A percentile compares a stretch with the other conserved stretches of the same genome.
phyloP scores from a whole-genome alignment of 2,888 invertebrate species.

The Terebella lapidaria region DNA sequence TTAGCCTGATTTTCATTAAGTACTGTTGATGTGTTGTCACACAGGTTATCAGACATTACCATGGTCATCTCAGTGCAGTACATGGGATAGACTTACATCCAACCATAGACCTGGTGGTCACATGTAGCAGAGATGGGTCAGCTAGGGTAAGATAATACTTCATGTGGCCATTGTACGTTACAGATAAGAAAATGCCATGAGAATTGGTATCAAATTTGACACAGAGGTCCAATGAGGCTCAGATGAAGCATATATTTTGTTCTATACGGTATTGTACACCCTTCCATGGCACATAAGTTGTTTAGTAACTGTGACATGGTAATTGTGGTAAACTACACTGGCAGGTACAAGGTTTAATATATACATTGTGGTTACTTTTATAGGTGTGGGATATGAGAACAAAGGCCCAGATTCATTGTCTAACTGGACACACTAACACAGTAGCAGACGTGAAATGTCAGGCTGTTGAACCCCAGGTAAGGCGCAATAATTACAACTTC shows the following conservation, averaged over 20 bases:
- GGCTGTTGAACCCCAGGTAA: constrained; percentile 79
- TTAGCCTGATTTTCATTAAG: neutral
- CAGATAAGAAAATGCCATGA: too few relatives aligned
- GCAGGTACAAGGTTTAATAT: too few relatives aligned
- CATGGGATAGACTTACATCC: constrained; percentile 92
- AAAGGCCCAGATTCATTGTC: constrained; percentile 95
- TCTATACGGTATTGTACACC: too few relatives aligned
- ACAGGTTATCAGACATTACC: constrained; percentile 92
- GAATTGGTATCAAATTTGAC: too few relatives aligned
- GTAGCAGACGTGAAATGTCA: constrained; percentile 92
- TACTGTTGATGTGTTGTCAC: constrained; percentile 18
- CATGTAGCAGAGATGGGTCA: constrained; percentile 91
- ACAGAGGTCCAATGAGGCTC: too few relatives aligned
- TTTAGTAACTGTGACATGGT: too few relatives aligned
- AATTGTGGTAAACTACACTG: too few relatives aligned
- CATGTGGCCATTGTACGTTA: too few relatives aligned
- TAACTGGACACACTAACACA: constrained; percentile 94
- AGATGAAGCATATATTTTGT: too few relatives aligned
- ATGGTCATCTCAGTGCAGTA: constrained; percentile 95
- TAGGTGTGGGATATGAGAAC: constrained; percentile 97
- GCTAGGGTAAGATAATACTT: constrained; percentile 68
- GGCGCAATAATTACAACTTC: neutral
- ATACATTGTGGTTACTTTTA: too few relatives aligned
- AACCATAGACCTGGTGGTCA: constrained; percentile 86
- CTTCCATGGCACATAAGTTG: too few relatives aligned